Base-by-base conservation (phyloP, 2,113 vertebrate genomes). In the Clinocottus analis region DNA sequence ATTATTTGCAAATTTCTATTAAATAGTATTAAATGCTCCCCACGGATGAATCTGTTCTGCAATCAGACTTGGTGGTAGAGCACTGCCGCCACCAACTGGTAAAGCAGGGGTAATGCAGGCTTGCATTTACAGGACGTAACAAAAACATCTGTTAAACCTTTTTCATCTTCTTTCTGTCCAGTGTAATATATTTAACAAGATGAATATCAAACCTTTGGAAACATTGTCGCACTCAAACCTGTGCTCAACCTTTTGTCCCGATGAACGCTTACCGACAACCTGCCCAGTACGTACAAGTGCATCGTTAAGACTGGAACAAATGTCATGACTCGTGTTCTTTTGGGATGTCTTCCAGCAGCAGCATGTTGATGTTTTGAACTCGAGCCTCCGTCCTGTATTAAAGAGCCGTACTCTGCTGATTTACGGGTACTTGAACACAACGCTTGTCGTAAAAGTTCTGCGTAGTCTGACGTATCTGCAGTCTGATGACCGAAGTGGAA, bases 1-100 rank as follows among this genome's bases (percentile, higher is more conserved):
- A n/a, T n/a, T n/a, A 2, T 27, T 25, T 62, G 7, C 23, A 43
- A 27, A 25, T 25, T 25, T 53, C 2, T 5, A 25, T 56, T 27
- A 19, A 25, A 8, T 29, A n/a, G n/a, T n/a, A n/a, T 4, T n/a
- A 6, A 47, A 29, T 31, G 6, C 7, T 31, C 1, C 45, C 37
- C 2, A 19, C 37, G 51, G 8, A 21, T 14, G 12, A 56, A 56
- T 27, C 11, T 5, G 5, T 58, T 16, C 56, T 17, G 27, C 3
- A 13, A 13, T 56, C 14, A 37, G n/a, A 19, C 23, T 13, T 31
- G 0, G 31, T 43, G 11, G 35, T 72, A 17, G 62, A 41, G n/a
- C 65, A 79, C 58, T 89, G 73, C 23, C 29, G 0, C 84, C 85
- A 66, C 45, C 85, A 86, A 4, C 55, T 88, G 90, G 67, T 58